phyloP scores from a whole-genome alignment of 2,113 vertebrate species.

The Thunnus maccoyii region DNA sequence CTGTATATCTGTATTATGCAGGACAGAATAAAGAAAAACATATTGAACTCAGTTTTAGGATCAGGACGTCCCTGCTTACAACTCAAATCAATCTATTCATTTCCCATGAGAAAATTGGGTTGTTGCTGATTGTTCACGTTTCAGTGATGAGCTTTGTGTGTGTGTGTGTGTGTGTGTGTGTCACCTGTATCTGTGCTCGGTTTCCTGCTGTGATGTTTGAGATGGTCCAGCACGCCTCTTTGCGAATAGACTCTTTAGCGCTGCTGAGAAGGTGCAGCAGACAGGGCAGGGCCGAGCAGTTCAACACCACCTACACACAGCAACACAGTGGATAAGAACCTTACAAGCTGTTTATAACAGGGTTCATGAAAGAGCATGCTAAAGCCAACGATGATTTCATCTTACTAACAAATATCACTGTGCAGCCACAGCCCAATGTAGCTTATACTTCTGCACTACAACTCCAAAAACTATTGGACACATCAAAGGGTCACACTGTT shows the following conservation, averaged over 20 bases:
- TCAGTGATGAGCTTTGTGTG: background rate
- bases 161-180: background rate
- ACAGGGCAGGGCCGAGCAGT: conserved; percentile 97
- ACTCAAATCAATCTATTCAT: background rate
- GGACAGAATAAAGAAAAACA: too few relatives aligned
- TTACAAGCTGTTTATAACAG: too few relatives aligned
- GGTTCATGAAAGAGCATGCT: background rate
- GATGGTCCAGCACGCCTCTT: conserved; percentile 99
- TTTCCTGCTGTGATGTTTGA: conserved; percentile 99
- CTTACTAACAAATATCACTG: too few relatives aligned
- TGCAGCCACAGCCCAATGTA: too few relatives aligned
- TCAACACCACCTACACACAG: conserved; percentile 92
- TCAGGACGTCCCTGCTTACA: too few relatives aligned
- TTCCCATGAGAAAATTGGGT: too few relatives aligned
- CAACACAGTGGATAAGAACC: background rate
- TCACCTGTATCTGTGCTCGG: conserved; percentile 96
- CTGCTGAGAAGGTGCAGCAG: conserved; percentile 97
- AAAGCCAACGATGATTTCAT: too few relatives aligned
- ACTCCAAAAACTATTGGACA: too few relatives aligned
- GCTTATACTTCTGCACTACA: too few relatives aligned
- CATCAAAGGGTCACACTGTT: too few relatives aligned
- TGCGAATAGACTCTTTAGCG: conserved; percentile 97
- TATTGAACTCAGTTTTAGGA: too few relatives aligned
- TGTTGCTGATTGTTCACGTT: background rate
- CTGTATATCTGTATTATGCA: too few relatives aligned